Conservation (phyloP, 2,113 vertebrate species). For the Lates calcarifer region DNA sequence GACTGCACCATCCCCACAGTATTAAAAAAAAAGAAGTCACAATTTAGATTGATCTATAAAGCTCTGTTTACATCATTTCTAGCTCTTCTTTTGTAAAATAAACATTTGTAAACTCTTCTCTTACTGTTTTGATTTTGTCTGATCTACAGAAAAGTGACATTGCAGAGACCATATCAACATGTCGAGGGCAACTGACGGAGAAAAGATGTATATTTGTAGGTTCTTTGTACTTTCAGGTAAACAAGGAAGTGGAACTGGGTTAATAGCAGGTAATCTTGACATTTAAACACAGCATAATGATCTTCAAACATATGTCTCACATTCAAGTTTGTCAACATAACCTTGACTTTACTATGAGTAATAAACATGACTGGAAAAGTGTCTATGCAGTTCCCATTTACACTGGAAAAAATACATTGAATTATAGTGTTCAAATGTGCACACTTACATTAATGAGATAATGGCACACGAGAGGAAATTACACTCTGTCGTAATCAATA, state of each 20-base stretch:
- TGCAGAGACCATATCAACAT: not conserved
- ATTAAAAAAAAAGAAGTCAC: constrained; percentile 35
- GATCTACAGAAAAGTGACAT: constrained; percentile 12
- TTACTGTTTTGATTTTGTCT: constrained; percentile 27
- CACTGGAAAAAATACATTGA: too few species aligned
- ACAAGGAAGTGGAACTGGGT: constrained; percentile 27
- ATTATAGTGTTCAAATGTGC: too few species aligned
- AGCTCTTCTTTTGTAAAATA: constrained; percentile 87
- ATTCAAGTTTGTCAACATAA: not conserved
- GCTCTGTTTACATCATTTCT: constrained; percentile 71
- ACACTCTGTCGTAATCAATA: not conserved
- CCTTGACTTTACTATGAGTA: not conserved
- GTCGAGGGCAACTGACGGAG: not conserved
- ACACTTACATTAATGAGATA: too few species aligned
- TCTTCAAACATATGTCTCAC: not conserved
- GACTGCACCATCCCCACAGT: constrained; percentile 19
- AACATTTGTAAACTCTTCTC: constrained; percentile 77
- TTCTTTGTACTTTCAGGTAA: constrained; percentile 38
- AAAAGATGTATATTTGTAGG: not conserved
- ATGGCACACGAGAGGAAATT: not conserved
- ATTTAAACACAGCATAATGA: not conserved
- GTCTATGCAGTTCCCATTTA: too few species aligned
- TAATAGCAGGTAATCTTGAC: constrained; percentile 1
- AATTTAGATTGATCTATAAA: constrained; percentile 54
- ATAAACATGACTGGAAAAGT: too few species aligned